Conservation (phyloP, 1,140 invertebrate genomes). For the Lucilia cuprina region DNA sequence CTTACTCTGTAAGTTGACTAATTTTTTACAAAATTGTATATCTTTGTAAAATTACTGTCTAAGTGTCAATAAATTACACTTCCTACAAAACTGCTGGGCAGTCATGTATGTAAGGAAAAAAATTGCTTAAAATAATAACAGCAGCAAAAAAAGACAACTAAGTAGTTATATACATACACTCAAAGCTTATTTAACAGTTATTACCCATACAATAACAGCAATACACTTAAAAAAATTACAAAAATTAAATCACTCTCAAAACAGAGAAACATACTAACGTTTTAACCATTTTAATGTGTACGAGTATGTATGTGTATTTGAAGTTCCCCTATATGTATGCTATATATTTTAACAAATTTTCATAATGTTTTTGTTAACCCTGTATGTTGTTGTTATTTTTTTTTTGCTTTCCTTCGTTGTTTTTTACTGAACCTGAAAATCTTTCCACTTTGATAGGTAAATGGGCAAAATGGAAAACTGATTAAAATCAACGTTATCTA, state of each 20-base stretch:
- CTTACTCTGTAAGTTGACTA: too few relatives aligned
- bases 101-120: too few relatives aligned
- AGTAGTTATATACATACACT: neutral
- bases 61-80: too few relatives aligned
- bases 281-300: too few relatives aligned
- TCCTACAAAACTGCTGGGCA: too few relatives aligned
- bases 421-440: neutral
- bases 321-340: too few relatives aligned
- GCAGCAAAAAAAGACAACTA: neutral
- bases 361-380: neutral
- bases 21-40: too few relatives aligned
- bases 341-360: neutral
- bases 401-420: neutral
- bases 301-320: too few relatives aligned
- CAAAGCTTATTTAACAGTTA: neutral
- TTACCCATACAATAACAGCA: neutral
- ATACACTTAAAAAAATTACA: neutral
- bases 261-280: neutral
- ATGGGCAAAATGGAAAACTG: constrained; percentile 22
- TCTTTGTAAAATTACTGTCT: too few relatives aligned
- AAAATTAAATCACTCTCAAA: neutral
- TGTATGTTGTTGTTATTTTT: neutral
- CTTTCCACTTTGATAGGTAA: constrained; percentile 22
- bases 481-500: constrained; percentile 31
- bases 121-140: neutral